These are phyloP conservation scores for Chrysolina oricalcia DNA, from an alignment of 2,888 invertebrate genomes.

Conservation along the genomic window DNA sequence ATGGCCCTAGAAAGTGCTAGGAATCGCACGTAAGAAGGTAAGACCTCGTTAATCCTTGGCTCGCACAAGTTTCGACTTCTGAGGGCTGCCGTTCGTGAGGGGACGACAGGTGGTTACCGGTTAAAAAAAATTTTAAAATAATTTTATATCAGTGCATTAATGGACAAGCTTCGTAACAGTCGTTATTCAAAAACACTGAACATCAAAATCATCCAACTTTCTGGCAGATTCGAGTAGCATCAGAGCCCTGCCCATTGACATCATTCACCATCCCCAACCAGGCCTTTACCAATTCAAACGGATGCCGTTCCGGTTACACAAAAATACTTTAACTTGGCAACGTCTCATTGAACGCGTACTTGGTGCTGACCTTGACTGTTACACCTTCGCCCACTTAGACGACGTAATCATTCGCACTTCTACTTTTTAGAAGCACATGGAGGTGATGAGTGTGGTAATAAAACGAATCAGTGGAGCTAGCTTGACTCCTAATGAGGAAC, in stretches of 20 bases:
- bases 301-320: slow-evolving; percentile 57
- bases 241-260: slow-evolving; percentile 50
- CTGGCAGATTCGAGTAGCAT: slow-evolving; percentile 37
- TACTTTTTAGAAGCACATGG: slow-evolving; percentile 37
- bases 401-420: slow-evolving; percentile 55
- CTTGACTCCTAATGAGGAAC: too few species aligned
- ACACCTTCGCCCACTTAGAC: slow-evolving; percentile 50
- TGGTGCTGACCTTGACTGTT: too few species aligned
- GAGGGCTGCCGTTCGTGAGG: too few species aligned
- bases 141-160: background rate
- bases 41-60: too few species aligned
- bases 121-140: too few species aligned
- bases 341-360: slow-evolving; percentile 52
- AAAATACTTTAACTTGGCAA: slow-evolving; percentile 57
- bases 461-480: too few species aligned
- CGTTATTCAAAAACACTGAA: slow-evolving; percentile 38
- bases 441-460: too few species aligned
- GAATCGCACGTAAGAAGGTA: too few species aligned
- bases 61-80: too few species aligned
- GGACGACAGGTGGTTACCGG: too few species aligned
- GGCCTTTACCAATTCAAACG: slow-evolving; percentile 56
- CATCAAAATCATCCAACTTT: slow-evolving; percentile 41
- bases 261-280: slow-evolving; percentile 58
- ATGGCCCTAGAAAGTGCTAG: too few species aligned
- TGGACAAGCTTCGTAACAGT: background rate